These are phyloP conservation scores for Lepidurus arcticus DNA, from an alignment of 1,140 invertebrate genomes.

Conservation along the genomic window DNA sequence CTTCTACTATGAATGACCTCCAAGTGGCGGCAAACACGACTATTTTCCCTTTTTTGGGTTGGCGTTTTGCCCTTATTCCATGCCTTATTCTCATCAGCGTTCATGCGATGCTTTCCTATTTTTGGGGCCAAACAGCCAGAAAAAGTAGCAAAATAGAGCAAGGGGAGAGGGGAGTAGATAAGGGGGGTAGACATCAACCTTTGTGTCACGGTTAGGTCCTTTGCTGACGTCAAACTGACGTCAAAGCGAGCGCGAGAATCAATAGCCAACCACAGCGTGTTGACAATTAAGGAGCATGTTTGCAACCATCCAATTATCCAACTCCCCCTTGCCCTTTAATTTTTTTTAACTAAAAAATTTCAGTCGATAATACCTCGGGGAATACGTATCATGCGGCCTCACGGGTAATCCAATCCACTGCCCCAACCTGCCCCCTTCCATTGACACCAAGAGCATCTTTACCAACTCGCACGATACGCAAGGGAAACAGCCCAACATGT, in stretches of 20 bases:
- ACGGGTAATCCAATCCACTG: conserved; percentile 5
- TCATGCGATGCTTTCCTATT: background rate
- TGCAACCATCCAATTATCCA: background rate
- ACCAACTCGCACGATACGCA: background rate
- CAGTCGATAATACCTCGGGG: background rate
- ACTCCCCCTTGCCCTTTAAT: background rate
- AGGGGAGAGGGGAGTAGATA: background rate
- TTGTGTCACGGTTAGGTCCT: background rate
- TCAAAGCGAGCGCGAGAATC: background rate
- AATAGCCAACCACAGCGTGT: conserved; percentile 1
- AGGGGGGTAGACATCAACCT: background rate
- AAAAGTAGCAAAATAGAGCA: background rate
- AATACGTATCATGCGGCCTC: background rate
- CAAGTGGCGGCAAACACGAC: background rate
- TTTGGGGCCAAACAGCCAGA: background rate
- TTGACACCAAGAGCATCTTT: conserved; percentile 5
- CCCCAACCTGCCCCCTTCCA: conserved; percentile 2
- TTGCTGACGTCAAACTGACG: conserved; percentile 1
- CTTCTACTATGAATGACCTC: background rate
- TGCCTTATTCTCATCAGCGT: background rate
- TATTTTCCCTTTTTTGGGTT: background rate
- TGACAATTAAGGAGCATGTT: conserved; percentile 18
- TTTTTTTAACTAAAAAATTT: background rate
- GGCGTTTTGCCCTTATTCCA: no score
- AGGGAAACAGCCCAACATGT: conserved; percentile 12